Conservation (phyloP, 2,888 invertebrate species). For the Cactoblastis cactorum region DNA sequence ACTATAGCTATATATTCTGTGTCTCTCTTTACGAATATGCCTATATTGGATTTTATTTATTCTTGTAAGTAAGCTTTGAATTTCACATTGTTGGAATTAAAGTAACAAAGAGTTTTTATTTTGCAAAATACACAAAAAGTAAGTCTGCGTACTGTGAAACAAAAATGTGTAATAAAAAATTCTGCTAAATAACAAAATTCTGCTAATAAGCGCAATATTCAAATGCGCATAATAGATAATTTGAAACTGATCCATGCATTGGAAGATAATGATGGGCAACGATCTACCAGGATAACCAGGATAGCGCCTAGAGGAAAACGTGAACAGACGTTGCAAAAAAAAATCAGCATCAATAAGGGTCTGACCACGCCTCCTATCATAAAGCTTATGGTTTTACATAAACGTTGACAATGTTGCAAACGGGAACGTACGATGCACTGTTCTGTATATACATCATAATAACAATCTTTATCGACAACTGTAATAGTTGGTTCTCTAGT, state of each 20-base stretch:
- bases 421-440: too few species aligned
- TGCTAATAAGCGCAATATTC: too few species aligned
- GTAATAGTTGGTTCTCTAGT: conserved; percentile 3
- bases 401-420: conserved; percentile 28
- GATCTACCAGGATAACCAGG: too few species aligned
- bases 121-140: neutral
- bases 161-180: neutral
- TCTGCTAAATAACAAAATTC: too few species aligned
- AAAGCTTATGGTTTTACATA: conserved; percentile 22
- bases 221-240: too few species aligned
- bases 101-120: neutral
- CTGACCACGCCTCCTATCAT: conserved; percentile 32
- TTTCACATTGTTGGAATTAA: neutral
- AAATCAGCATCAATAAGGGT: too few species aligned
- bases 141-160: neutral
- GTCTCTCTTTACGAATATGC: too few species aligned
- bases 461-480: conserved; percentile 20
- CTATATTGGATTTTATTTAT: conserved; percentile 1
- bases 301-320: too few species aligned
- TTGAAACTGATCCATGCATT: too few species aligned
- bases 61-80: neutral
- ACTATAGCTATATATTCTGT: too few species aligned
- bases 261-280: too few species aligned
- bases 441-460: conserved; percentile 17
- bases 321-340: too few species aligned